Evolutionary conservation across 2,113 vertebrate species (phyloP).

Genomic region (Chunga burmeisteri): DNA sequence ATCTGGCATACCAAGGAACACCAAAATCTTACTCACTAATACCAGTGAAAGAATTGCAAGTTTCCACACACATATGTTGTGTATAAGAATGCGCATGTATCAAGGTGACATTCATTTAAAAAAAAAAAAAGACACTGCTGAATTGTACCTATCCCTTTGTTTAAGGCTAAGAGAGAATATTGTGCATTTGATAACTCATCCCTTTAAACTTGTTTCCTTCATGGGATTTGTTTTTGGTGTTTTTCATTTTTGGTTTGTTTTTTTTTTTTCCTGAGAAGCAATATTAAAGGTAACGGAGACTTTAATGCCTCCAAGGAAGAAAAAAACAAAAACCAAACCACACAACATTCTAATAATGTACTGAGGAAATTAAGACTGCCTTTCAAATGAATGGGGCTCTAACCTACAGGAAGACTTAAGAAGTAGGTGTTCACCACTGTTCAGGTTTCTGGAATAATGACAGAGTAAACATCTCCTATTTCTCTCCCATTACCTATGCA

Average conservation of each 20-base stretch:
- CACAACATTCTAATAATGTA: background rate
- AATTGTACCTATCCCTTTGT: background rate
- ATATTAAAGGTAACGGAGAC: background rate
- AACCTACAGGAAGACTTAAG: background rate
- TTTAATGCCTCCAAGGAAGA: background rate
- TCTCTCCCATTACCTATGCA: background rate
- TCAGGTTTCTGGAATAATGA: slow-evolving; percentile 9
- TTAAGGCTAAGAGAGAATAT: background rate
- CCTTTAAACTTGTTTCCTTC: background rate
- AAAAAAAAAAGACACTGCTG: background rate
- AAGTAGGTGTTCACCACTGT: background rate
- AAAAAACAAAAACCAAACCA: background rate
- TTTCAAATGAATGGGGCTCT: background rate
- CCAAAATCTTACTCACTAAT: background rate
- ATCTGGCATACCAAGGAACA: background rate
- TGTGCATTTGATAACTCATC: background rate
- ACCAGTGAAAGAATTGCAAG: background rate
- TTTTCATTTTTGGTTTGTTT: background rate
- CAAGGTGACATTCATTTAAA: background rate
- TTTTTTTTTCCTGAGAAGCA: background rate
- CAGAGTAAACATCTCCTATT: background rate
- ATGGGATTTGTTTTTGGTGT: background rate
- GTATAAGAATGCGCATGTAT: rapidly evolving
- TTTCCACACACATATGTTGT: background rate
- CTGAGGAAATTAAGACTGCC: background rate